A percentile compares a stretch with the other conserved stretches of the same genome.
Evolutionary conservation across 2,113 vertebrate genomes (phyloP).

Genomic region (Zingel zingel): DNA sequence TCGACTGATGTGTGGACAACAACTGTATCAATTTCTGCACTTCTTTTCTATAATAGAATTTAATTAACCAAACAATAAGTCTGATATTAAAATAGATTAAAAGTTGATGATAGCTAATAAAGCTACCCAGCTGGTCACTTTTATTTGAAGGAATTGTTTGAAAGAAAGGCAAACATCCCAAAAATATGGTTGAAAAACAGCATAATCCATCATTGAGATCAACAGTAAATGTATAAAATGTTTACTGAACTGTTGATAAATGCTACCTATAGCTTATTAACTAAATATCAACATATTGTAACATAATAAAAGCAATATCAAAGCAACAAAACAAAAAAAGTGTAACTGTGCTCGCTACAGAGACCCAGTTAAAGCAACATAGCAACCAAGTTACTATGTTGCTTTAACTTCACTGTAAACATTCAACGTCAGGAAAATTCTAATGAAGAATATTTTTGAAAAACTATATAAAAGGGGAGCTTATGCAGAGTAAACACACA

Average conservation of each 20-base stretch:
- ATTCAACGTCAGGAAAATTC: not conserved
- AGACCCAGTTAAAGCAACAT: not conserved
- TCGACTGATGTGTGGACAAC: not conserved
- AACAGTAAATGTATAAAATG: not conserved
- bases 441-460: not conserved
- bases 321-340: not conserved
- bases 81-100: not conserved
- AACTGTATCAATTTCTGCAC: not conserved
- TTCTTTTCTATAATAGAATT: not conserved
- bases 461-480: not conserved
- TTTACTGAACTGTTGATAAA: not conserved
- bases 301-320: not conserved
- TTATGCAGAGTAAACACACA: not conserved
- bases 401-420: not conserved
- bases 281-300: not conserved
- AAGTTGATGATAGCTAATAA: not conserved
- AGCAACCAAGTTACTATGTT: not conserved
- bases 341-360: not conserved
- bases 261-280: not conserved
- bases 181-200: not conserved
- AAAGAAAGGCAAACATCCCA: not conserved
- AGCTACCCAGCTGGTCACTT: not conserved
- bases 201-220: not conserved
- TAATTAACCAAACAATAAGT: not conserved
- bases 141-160: not conserved